These are phyloP conservation scores for Pediacus dermestoides DNA, from an alignment of 2,888 invertebrate species.

Conservation along the genomic window DNA sequence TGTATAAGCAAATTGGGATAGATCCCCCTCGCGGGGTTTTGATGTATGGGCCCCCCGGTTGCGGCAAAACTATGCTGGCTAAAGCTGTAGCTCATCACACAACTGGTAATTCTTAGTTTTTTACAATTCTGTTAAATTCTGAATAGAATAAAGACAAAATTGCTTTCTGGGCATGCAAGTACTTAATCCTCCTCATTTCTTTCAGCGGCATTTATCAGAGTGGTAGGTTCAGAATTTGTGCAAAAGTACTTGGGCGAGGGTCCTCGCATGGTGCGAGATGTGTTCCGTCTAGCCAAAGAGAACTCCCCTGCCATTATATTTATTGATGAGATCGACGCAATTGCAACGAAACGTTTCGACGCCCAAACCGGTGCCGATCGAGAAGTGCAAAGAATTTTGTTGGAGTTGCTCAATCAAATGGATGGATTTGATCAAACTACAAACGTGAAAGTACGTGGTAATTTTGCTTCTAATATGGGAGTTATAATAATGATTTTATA, in stretches of 20 bases:
- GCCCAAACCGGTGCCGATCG: conserved; percentile 98
- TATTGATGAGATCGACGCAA: conserved; percentile 99
- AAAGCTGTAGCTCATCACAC: conserved; percentile 99
- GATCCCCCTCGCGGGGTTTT: conserved; percentile 89
- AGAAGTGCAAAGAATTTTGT: conserved; percentile 95
- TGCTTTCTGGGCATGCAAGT: conserved; percentile 11
- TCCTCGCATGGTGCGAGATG: conserved; percentile 98
- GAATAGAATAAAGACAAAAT: no score
- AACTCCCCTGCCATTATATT: conserved; percentile 99
- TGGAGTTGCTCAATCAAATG: conserved; percentile 98
- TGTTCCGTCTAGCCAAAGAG: conserved; percentile 97
- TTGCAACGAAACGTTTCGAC: conserved; percentile 97
- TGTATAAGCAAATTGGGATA: conserved; percentile 98
- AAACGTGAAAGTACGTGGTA: conserved; percentile 97
- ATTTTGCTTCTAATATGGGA: conserved; percentile 5
- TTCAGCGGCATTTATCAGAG: conserved; percentile 94
- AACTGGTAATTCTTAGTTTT: conserved; percentile 61
- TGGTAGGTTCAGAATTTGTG: conserved; percentile 99
- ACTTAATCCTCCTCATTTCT: conserved; percentile 16
- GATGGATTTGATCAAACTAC: conserved; percentile 99
- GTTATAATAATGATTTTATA: conserved; percentile 35
- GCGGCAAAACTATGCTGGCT: conserved; percentile 99
- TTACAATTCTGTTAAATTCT: conserved; percentile 3
- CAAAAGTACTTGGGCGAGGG: conserved; percentile 99
- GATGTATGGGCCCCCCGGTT: conserved; percentile 99